phyloP scores from a whole-genome alignment of 2,113 vertebrate species.

The Bos javanicus region DNA sequence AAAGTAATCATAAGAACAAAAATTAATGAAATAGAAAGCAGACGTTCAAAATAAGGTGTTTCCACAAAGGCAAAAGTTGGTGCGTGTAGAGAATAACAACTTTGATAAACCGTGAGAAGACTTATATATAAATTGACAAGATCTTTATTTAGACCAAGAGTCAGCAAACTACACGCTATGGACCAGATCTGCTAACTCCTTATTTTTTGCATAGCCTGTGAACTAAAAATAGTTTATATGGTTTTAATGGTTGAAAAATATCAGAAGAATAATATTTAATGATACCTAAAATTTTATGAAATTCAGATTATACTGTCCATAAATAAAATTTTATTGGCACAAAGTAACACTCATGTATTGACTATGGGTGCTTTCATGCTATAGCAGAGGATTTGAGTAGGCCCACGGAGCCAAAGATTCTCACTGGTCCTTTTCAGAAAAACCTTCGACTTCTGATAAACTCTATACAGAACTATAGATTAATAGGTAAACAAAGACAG shows the following conservation, averaged over 20 bases:
- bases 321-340: not conserved
- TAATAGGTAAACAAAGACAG: not conserved
- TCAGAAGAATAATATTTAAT: not conserved
- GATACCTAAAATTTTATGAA: not conserved
- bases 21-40: conserved; percentile 9
- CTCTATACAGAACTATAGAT: not conserved
- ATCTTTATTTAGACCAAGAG: not conserved
- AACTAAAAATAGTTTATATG: not conserved
- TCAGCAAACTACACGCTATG: not conserved
- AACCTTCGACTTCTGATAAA: not conserved
- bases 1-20: not conserved
- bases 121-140: not conserved
- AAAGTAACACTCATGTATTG: not conserved
- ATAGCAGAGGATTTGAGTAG: not conserved
- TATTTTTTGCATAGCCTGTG: not conserved
- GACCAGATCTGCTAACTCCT: not conserved
- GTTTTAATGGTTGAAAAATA: conserved; percentile 21
- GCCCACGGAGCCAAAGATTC: not conserved
- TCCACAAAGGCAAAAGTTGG: not conserved
- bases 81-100: not conserved
- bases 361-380: not conserved
- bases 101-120: not conserved
- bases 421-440: not conserved
- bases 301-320: not conserved
- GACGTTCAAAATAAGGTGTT: not conserved